phyloP scores from a whole-genome alignment of 2,113 vertebrate genomes.

The Actenoides hombroni region DNA sequence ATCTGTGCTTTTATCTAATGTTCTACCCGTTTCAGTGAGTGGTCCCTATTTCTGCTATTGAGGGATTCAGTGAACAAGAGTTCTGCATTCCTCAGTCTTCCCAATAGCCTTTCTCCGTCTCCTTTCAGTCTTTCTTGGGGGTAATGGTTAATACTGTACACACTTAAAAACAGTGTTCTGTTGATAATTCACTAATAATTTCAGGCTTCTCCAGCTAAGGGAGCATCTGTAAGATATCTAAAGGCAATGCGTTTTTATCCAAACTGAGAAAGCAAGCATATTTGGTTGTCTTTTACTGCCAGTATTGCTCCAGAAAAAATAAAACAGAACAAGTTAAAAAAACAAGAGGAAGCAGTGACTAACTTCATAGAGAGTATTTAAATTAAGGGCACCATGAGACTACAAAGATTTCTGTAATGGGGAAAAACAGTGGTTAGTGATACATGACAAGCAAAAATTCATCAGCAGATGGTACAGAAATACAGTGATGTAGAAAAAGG shows the following conservation, averaged over 20 bases:
- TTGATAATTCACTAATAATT: constrained; percentile 52
- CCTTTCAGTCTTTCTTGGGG: constrained; percentile 21
- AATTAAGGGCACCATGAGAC: constrained; percentile 24
- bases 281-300: constrained; percentile 34
- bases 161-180: constrained; percentile 1
- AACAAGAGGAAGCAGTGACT: constrained; percentile 23
- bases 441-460: constrained; percentile 24
- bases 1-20: constrained; percentile 49
- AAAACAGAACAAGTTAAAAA: constrained; percentile 30
- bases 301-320: constrained; percentile 50
- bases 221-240: constrained; percentile 44
- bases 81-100: not conserved
- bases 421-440: constrained; percentile 39
- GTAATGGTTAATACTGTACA: constrained; percentile 15
- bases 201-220: constrained; percentile 28
- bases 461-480: constrained; percentile 40
- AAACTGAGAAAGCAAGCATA: constrained; percentile 24
- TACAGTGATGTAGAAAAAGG: not conserved
- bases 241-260: constrained; percentile 19
- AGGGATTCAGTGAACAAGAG: constrained; percentile 15
- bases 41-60: not conserved
- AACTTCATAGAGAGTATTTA: constrained; percentile 40
- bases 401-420: not conserved
- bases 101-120: not conserved
- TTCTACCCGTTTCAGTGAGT: not conserved